Evolutionary conservation across 2,888 invertebrate genomes (phyloP).

Genomic region (Neelides folsomi): DNA sequence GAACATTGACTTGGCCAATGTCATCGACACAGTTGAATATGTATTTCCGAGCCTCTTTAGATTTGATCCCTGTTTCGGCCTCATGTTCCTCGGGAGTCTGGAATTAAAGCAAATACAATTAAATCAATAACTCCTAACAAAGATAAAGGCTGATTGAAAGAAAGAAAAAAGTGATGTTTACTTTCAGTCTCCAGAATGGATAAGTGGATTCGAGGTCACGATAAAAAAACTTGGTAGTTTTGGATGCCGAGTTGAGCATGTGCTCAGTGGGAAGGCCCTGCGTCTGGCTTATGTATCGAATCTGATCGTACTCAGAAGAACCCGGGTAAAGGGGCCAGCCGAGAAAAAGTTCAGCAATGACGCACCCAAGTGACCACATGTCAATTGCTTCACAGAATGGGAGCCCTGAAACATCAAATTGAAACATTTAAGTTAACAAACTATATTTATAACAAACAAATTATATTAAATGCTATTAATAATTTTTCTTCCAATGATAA

Average conservation of each 20-base stretch:
- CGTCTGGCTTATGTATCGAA: slow-evolving; percentile 90
- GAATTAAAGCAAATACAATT: slow-evolving; percentile 35
- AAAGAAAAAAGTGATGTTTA: slow-evolving; percentile 16
- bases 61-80: slow-evolving; percentile 91
- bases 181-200: slow-evolving; percentile 50
- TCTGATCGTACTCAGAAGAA: slow-evolving; percentile 97
- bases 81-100: slow-evolving; percentile 98
- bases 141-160: too few species aligned
- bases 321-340: slow-evolving; percentile 99
- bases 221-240: slow-evolving; percentile 97
- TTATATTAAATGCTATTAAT: too few species aligned
- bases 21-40: slow-evolving; percentile 99
- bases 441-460: too few species aligned
- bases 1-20: slow-evolving; percentile 91
- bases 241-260: slow-evolving; percentile 93
- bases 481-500: too few species aligned
- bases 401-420: slow-evolving; percentile 55
- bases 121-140: background rate
- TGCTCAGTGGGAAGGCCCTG: slow-evolving; percentile 95
- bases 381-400: slow-evolving; percentile 99
- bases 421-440: too few species aligned
- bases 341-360: slow-evolving; percentile 95
- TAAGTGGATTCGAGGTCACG: slow-evolving; percentile 77
- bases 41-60: slow-evolving; percentile 98
- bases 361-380: slow-evolving; percentile 99